Conservation (phyloP, 1,140 invertebrate species). For the Triops cancriformis region DNA sequence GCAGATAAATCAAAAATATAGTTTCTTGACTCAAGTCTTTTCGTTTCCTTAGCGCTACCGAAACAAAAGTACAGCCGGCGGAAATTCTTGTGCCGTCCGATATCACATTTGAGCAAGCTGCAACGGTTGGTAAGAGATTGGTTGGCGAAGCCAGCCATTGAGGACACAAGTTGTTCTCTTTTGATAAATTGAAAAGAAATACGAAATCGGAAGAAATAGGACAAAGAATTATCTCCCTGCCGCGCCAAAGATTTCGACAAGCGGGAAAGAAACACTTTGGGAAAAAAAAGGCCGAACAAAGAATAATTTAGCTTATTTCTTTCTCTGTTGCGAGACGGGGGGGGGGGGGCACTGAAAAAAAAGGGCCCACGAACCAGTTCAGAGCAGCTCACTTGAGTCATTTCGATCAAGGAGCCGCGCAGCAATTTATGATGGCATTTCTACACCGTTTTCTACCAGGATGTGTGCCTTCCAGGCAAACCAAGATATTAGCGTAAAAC, state of each 20-base stretch:
- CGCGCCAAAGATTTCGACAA: not conserved
- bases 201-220: not conserved
- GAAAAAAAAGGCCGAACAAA: not conserved
- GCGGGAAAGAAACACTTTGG: not conserved
- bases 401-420: not conserved
- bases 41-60: not conserved
- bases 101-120: not conserved
- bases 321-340: not conserved
- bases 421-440: not conserved
- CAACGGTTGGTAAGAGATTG: not conserved
- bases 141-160: not conserved
- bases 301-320: slow-evolving; percentile 7
- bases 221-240: not conserved
- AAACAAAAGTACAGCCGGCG: not conserved
- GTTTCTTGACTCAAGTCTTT: not conserved
- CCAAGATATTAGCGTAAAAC: not conserved
- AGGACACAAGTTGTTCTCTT: slow-evolving; percentile 2
- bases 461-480: not conserved
- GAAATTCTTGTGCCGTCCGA: not conserved
- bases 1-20: no score
- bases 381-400: slow-evolving; percentile 2
- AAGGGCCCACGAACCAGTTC: not conserved
- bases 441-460: not conserved
- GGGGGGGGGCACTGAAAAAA: no score
- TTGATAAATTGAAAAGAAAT: not conserved